Evolutionary conservation across 2,888 invertebrate species (phyloP), one percentile per base, ranked within the genome.

Genomic region (Leptopilina myrica): DNA sequence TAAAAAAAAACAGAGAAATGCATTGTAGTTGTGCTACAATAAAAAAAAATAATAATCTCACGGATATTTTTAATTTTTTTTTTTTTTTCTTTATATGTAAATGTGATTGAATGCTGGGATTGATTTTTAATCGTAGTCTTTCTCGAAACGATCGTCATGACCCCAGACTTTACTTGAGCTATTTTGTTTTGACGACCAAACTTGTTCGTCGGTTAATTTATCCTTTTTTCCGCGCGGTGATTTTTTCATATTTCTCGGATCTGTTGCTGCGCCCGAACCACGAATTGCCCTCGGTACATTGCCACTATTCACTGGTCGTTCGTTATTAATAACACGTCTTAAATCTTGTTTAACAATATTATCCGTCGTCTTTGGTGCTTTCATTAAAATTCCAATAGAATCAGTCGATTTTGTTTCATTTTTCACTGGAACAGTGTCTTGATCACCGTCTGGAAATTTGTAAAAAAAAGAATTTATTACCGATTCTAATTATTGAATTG

Each of bases 121-220:
- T 78, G 1, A 20, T 20, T 20, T 20, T 83, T 80, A 86, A 64
- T 80, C 83, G 77, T 88, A 88, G 82, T 88, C 84, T 62, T 86
- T 87, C 40, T 88, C 85, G 82, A 88, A 88, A 59, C 88, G 84
- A 81, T 88, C 88, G 53, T 88, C 88, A 46, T 88, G 88, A 64
- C 85, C 88, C 87, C 86, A 88, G 77, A 79, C 85, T 79, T 87
- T 86, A 11, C 83, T 87, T 9, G 81, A 82, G 7, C 81, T 87
- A 76, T 85, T 85, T 78, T 82, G 84, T 66, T 85, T 83, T 0
- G 86, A 81, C 8, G 83, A 81, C 83, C 86, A 85, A 66, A 85
- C 84, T 79, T 85, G 83, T 75, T 85, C 82, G 64, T 86, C 86
- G 4, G 83, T 85, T 14, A 84, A 64, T 69, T 86, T 86, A 14